Base-by-base conservation (phyloP, 2,888 invertebrate species). In the Tenthredo distinguenda region DNA sequence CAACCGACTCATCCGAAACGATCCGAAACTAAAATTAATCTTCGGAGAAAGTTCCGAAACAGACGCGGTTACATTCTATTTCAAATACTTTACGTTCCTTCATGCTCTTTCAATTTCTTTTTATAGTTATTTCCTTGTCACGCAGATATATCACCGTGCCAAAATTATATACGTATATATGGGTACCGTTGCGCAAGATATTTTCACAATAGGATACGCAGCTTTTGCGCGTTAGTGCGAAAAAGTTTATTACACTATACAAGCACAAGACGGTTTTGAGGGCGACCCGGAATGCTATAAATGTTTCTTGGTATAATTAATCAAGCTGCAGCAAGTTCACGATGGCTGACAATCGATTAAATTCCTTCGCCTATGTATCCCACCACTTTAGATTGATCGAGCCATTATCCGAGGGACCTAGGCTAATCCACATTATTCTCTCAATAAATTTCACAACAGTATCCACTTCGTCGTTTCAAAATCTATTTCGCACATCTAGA, bases 241-340 rank as follows among this genome's bases (percentile, higher is more conserved):
- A 74, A 74, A 21, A 62, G 62, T 34, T 15, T 40, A 31, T 43
- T 43, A 10, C 18, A 5, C 10, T 74, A 21, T 31, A 50, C 9
- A 50, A n/a, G 34, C n/a, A 31, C 15, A n/a, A n/a, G 55, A n/a
- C 18, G 21, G 37, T 47, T 55, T 50, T 18, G 84, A 50, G 84
- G 84, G 40, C 58, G 15, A 40, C 37, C 72, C 72, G 58, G 43
- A 58, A 43, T 76, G 43, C 76, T 21, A 31, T 37, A 76, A 84
- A 84, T 84, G n/a, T 62, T 55, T 9, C 18, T 31, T 21, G 55
- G 76, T 84, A 40, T 77, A 84, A 76, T 76, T 55, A 15, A 34
- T 84, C 26, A 15, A n/a, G 68, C 21, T 71, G 50, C 34, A n/a
- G 50, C 21, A n/a, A 62, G 72, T 31, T 84, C 21, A 74, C 74